These are phyloP conservation scores for Poeciliopsis turrubarensis DNA, from an alignment of 2,113 vertebrate species.

Conservation along the genomic window DNA sequence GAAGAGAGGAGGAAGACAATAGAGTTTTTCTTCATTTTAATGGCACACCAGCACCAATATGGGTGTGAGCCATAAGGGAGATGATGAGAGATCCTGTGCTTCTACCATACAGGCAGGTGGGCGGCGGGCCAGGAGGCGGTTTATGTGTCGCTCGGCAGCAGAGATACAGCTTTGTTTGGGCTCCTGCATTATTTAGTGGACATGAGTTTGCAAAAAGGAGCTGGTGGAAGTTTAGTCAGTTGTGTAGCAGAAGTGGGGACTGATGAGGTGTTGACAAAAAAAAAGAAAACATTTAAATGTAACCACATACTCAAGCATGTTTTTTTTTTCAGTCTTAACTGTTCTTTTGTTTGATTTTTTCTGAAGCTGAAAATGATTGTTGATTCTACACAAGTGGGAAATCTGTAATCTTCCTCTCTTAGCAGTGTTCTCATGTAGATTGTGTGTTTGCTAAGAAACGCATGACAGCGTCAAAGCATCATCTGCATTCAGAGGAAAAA, in stretches of 20 bases:
- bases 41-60: neutral
- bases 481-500: neutral
- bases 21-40: slow-evolving; percentile 5
- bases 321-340: neutral
- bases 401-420: neutral
- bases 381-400: neutral
- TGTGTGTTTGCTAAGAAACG: neutral
- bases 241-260: neutral
- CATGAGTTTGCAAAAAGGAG: slow-evolving; percentile 40
- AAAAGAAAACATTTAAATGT: neutral
- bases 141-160: slow-evolving; percentile 50
- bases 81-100: slow-evolving; percentile 3
- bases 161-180: slow-evolving; percentile 66
- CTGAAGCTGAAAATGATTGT: neutral
- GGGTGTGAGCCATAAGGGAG: slow-evolving; percentile 20
- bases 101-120: slow-evolving; percentile 12
- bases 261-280: neutral
- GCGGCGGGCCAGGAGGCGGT: slow-evolving; percentile 36
- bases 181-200: slow-evolving; percentile 73
- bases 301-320: neutral
- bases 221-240: slow-evolving; percentile 9
- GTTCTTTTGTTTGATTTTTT: neutral
- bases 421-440: neutral
- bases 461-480: neutral
- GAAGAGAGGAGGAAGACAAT: neutral